Conservation (phyloP, 30 jellyfish, hydroid and myxozoan genomes). For the Aurelia coerulea region DNA sequence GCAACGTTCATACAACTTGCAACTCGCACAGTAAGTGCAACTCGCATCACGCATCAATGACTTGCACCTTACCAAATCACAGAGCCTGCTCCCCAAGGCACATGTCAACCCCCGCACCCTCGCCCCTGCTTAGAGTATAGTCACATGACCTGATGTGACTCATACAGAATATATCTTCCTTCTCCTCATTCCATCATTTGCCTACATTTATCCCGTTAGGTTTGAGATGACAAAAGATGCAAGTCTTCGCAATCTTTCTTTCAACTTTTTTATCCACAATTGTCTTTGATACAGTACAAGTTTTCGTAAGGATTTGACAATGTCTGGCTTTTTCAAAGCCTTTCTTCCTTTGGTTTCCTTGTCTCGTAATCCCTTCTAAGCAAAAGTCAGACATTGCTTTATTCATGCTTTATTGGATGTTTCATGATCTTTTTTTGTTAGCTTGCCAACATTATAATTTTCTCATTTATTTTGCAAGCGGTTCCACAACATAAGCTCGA, state of each 20-base stretch:
- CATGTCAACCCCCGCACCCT: no score
- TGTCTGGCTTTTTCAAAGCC: background rate
- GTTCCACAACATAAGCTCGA: no score
- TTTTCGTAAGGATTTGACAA: conserved; percentile 31
- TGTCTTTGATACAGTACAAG: conserved; percentile 38
- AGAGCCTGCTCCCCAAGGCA: no score
- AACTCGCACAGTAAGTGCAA: no score
- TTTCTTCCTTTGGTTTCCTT: background rate
- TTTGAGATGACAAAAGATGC: background rate
- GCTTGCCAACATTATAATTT: background rate
- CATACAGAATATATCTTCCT: background rate
- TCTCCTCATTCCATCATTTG: background rate
- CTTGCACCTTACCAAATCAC: no score
- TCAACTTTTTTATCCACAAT: background rate
- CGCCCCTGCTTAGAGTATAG: no score
- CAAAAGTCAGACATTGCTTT: background rate
- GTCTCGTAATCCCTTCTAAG: conserved; percentile 34
- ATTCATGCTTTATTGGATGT: background rate
- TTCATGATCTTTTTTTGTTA: background rate
- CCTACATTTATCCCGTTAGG: conserved; percentile 5
- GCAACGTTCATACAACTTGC: no score
- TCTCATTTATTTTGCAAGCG: no score
- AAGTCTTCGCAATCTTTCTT: background rate
- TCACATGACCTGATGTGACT: background rate
- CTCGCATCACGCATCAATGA: no score